Evolutionary conservation across 2,113 vertebrate genomes (phyloP), one percentile per base, ranked within the genome.

Genomic region (Antechinus stuartii): DNA sequence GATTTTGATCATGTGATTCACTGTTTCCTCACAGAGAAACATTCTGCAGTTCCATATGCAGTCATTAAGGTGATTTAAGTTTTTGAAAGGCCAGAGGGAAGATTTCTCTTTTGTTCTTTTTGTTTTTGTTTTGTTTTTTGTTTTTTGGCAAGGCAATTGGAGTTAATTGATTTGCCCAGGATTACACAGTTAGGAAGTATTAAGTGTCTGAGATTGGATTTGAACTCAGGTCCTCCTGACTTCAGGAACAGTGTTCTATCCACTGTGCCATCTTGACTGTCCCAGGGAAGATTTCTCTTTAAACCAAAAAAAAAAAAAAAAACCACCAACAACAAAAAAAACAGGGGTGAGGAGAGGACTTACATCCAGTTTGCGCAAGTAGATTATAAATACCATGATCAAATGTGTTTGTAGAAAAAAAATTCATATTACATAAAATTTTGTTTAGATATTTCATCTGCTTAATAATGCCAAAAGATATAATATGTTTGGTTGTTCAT

Each of bases 401-500:
- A 47, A 93, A 96, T 91, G 47, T 54, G 49, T 91, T 42, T 96
- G 92, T 95, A 95, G 92, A 95, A 92, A 95, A 93, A 96, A 96
- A 92, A 52, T 61, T 95, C 24, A 94, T 93, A 90, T 93, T 53
- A 90, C 1, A 0, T 2, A 2, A 95, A 92, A 89, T 91, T 97
- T 96, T 97, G 92, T 53, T 90, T 54, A 97, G 52, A 0, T 92
- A 92, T 61, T 94, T 97, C 57, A 94, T 90, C 10, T 94, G 68
- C 16, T 96, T 54, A 94, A 94, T 97, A 96, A 95, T 96, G 55
- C 92, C 95, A 92, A 94, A 52, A 54, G 92, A 89, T 47, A 89
- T 26, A 46, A 84, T 96, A 90, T 96, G 46, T 90, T 95, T 96
- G 90, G 0, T 96, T 98, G 53, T 97, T 90, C 93, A 35, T 96